phyloP scores from a whole-genome alignment of 1,140 invertebrate species.

The Laupala kohalensis region DNA sequence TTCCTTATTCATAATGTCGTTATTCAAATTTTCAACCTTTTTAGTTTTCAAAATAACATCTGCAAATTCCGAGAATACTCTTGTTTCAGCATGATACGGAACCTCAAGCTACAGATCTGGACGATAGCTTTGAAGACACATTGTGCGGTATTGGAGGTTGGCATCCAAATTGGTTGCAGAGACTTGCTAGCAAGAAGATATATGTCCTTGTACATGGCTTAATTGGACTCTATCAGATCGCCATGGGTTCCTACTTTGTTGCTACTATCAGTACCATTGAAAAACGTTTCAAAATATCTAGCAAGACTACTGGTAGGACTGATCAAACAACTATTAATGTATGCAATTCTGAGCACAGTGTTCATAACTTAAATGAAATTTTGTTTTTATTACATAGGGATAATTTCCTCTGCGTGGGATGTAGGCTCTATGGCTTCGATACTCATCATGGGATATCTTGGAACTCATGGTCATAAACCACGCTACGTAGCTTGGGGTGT shows the following conservation, averaged over 20 bases:
- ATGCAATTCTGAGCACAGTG: not conserved
- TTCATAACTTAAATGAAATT: not conserved
- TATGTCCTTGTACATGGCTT: slow-evolving; percentile 51
- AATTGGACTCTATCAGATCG: slow-evolving; percentile 52
- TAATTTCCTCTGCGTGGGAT: slow-evolving; percentile 18
- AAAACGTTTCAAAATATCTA: slow-evolving; percentile 29
- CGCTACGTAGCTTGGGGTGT: slow-evolving; percentile 14
- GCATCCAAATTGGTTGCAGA: slow-evolving; percentile 46
- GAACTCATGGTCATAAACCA: slow-evolving; percentile 12
- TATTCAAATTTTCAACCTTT: no score
- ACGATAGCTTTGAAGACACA: no score
- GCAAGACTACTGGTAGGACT: slow-evolving; percentile 28
- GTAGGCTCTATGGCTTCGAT: slow-evolving; percentile 17
- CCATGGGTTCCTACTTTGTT: slow-evolving; percentile 42
- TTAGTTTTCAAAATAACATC: no score
- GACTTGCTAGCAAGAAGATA: slow-evolving; percentile 40
- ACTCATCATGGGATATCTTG: slow-evolving; percentile 13
- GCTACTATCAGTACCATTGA: slow-evolving; percentile 29
- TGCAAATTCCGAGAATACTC: no score
- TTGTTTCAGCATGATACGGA: no score
- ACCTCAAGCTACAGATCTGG: no score
- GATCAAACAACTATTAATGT: slow-evolving; percentile 1
- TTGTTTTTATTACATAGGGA: not conserved
- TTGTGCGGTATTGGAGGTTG: slow-evolving; percentile 19
- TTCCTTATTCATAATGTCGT: no score